Base-by-base conservation (phyloP, 2,113 vertebrate species). In the Abramis brama region DNA sequence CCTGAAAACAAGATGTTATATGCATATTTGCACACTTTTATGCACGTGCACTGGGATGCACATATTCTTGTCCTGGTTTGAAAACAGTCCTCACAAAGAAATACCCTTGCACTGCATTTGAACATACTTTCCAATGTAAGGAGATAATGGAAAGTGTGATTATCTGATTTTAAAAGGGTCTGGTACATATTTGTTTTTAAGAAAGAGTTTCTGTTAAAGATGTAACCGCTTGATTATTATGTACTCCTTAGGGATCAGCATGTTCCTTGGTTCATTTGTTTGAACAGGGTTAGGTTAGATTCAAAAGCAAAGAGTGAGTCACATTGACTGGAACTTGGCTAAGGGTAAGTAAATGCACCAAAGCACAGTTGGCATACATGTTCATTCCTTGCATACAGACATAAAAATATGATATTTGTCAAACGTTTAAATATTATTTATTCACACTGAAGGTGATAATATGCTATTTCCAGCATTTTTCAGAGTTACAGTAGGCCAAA, bases 1-100 rank as follows among this genome's bases (percentile, higher is more conserved):
- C 91, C 91, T 88, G 81, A 91, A 92, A 80, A 45, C 57, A 80
- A 27, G 78, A 66, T 50, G 43, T 81, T 62, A 50, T 81, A 66
- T 66, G 15, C 60, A 79, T 60, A 43, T 60, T 60, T 79, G 43
- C 60, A 27, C 7, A 13, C 60, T 66, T 66, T 47, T 66, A 66
- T 81, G 59, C 43, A 45, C 8, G 13, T 12, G 19, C 59, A 64
- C 36, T 47, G 79, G 36, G 21, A 47, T 27, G 25, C n/a, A 66
- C 15, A 45, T 9, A 43, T 79, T 39, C 30, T 30, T 79, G 33
- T n/a, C 21, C 23, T 43, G 77, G 27, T 60, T 43, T 60, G 55
- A 60, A 60, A 39, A 79, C 15, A 43, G 3, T 27, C 17, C 33
- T 43, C 36, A 79, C 43, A 62, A 62, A 79, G 11, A 43, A 62